Conservation (phyloP, 2,797 vertebrate genomes). For the Mionectes olivaceus region DNA sequence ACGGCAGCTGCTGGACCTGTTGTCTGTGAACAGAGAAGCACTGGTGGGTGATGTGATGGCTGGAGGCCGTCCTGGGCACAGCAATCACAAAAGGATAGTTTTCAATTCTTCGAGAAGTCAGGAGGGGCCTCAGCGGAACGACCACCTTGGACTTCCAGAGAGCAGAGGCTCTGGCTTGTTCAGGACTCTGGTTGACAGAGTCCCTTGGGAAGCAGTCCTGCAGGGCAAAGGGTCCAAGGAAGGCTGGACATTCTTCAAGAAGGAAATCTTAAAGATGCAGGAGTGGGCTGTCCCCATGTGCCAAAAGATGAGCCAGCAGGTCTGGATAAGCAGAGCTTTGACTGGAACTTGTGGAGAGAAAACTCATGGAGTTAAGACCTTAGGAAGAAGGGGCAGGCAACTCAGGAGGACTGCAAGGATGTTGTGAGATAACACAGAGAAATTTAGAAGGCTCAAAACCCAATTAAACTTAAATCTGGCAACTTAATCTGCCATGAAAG, state of each 20-base stretch:
- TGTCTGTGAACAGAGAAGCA: neutral
- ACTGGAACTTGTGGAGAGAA: neutral
- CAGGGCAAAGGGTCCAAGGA: neutral
- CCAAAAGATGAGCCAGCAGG: accelerated
- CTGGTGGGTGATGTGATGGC: neutral
- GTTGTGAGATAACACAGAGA: neutral
- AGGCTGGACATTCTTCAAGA: neutral
- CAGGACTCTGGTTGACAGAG: neutral
- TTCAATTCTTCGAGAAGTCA: neutral
- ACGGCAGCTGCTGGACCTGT: neutral
- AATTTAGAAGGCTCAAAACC: neutral
- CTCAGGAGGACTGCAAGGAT: neutral
- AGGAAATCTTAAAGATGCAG: neutral
- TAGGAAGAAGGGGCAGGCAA: neutral
- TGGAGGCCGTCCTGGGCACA: neutral
- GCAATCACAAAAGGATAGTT: accelerated
- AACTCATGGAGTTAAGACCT: neutral
- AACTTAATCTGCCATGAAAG: neutral
- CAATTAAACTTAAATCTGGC: neutral
- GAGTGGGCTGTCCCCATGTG: neutral
- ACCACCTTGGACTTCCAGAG: neutral
- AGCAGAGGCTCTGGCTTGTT: neutral
- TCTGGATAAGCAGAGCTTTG: neutral
- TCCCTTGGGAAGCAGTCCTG: neutral
- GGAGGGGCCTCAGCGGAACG: neutral